Base-by-base conservation (phyloP, 2,797 vertebrate species). In the Sitta carolinensis region DNA sequence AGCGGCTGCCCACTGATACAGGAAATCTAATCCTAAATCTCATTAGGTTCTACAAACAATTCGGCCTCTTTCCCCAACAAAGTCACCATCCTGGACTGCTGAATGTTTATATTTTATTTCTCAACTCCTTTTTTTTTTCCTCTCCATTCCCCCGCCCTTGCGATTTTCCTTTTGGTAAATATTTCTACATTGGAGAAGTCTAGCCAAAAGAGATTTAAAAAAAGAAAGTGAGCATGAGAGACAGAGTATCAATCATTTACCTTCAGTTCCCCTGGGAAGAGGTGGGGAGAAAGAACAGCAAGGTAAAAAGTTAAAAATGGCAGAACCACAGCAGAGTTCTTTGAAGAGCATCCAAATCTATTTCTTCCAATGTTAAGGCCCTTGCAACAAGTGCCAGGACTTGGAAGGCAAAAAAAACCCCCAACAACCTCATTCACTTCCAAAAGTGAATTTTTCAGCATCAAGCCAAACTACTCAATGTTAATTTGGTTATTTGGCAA, bases 401-500 rank as follows among this genome's bases (percentile, higher is more conserved):
- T 93, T 89, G 85, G 91, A 93, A 90, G 27, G 81, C 7, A 62
- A 52, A 89, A 93, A 47, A 23, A 21, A 40, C 16, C 18, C 42
- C 51, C 48, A 50, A 50, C 50, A 77, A 64, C 47, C 47, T 66
- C 66, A 84, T 82, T 80, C 87, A 50, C 83, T 95, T 96, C 93
- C 95, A 97, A 94, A 96, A 97, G 87, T 32, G 95, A 91, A 90
- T 96, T 90, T 92, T 96, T 96, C 87, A 96, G 86, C 80, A 84
- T 90, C 70, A 74, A 62, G 95, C 91, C 96, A 96, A 97, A 94
- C 93, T 93, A 63, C 94, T 96, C 93, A 84, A 95, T 70, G 93
- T 89, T 94, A 94, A 94, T 96, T 95, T 94, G 93, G 94, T 91
- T 96, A 96, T 96, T 95, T 96, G 95, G 94, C 94, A 97, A 96